Base-by-base conservation (phyloP, 2,113 vertebrate genomes). In the Erythrolamprus reginae region DNA sequence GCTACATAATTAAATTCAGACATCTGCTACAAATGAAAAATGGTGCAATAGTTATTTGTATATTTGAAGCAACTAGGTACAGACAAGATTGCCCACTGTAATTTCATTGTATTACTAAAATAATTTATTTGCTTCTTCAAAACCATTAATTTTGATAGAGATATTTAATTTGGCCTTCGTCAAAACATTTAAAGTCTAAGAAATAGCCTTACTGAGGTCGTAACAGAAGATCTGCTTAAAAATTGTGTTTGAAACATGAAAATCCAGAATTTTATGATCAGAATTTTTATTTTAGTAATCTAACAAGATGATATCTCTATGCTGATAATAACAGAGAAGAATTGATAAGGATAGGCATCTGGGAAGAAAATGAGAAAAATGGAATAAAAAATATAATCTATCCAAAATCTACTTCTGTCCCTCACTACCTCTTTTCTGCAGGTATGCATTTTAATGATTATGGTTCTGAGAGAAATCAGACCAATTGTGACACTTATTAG, bases 271-370 rank as follows among this genome's bases (percentile, higher is more conserved):
- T 92, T 86, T 86, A 85, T 91, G 93, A 93, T 61, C 58, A 94
- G 91, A 92, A 88, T 95, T 89, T 93, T 89, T 86, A 89, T 94
- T 89, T 95, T 91, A 89, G 93, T 83, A 94, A 92, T 42, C 91
- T 92, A 65, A 86, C 26, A 96, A 93, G 77, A 94, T 53, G n/a
- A 91, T 56, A 91, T 88, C 70, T 92, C 91, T 51, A 93, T 42
- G 91, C 86, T 92, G 91, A 92, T 53, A 84, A 93, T 93, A 95
- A 93, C 4, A 92, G 93, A 95, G 94, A 95, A 94, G 93, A 95
- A 95, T 13, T 84, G 91, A 50, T 55, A 91, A 12, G 21, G 19
- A 33, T 17, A 9, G 15, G 53, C 77, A 33, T 90, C 87, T 90
- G 84, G 1, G 88, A 13, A 84, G 21, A 28, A 94, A 90, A 92